Percentiles rank a stretch among this genome's conserved stretches.
Conservation (phyloP, 2,888 invertebrate genomes). For the Noctua janthina region DNA sequence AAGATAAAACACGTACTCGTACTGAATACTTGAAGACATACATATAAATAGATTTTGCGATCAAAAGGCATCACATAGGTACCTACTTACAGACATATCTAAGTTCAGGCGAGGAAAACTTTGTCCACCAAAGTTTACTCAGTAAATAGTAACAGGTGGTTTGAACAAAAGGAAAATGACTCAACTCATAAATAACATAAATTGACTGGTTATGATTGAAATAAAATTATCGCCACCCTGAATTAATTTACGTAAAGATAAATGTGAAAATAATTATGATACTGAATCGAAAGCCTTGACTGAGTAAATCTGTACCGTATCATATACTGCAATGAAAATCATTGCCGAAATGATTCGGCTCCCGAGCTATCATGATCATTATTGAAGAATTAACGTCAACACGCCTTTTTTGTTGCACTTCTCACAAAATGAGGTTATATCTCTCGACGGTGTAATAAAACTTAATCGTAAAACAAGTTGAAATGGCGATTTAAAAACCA, state of each 20-base stretch:
- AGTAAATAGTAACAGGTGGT: conserved; percentile 11
- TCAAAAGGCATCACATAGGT: not conserved
- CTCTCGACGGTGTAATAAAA: conserved; percentile 49
- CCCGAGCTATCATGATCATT: conserved; percentile 50
- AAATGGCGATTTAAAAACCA: conserved; percentile 31
- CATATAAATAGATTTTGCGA: not conserved
- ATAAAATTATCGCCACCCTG: conserved; percentile 33
- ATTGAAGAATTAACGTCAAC: conserved; percentile 58
- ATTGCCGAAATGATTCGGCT: conserved; percentile 53
- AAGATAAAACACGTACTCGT: not conserved
- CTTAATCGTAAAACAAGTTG: conserved; percentile 34
- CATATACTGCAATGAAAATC: conserved; percentile 60
- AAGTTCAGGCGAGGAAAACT: not conserved
- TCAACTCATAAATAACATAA: conserved; percentile 18
- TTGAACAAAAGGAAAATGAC: conserved; percentile 6
- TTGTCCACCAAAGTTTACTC: conserved; percentile 1
- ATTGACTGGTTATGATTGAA: conserved; percentile 34
- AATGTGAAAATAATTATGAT: conserved; percentile 67
- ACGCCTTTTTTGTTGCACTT: conserved; percentile 54
- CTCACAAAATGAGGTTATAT: conserved; percentile 53
- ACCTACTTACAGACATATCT: not conserved
- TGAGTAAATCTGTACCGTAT: conserved; percentile 55
- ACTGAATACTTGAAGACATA: not conserved
- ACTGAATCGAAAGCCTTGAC: conserved; percentile 55
- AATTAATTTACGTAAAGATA: conserved; percentile 51